phyloP scores from a whole-genome alignment of 2,888 invertebrate genomes.

The Leptinotarsa juncta region DNA sequence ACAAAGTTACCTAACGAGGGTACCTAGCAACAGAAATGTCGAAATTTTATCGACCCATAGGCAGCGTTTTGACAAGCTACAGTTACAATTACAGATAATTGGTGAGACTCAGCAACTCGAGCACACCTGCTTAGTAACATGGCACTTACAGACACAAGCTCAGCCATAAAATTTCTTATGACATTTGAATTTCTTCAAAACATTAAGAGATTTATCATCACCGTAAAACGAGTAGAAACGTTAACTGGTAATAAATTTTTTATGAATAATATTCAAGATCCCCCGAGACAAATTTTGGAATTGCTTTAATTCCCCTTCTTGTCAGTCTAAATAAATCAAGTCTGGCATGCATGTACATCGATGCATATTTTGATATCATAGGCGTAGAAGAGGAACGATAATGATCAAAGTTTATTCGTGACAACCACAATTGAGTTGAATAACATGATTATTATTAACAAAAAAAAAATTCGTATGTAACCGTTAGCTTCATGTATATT shows the following conservation, averaged over 20 bases:
- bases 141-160: conserved; percentile 7
- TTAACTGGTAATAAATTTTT: conserved; percentile 38
- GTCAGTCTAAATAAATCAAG: conserved; percentile 49
- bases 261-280: conserved; percentile 42
- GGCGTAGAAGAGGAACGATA: conserved; percentile 12
- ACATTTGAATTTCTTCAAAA: conserved; percentile 33
- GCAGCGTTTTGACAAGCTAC: conserved; percentile 29
- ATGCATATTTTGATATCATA: conserved; percentile 53
- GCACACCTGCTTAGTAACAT: conserved; percentile 29
- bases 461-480: no score
- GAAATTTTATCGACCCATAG: conserved; percentile 27
- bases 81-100: conserved; percentile 37
- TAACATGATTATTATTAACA: no score
- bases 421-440: no score
- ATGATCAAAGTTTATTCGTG: background rate
- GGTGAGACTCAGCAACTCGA: conserved; percentile 22
- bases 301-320: conserved; percentile 43
- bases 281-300: conserved; percentile 45
- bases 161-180: conserved; percentile 36
- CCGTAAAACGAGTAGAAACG: conserved; percentile 29
- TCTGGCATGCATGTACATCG: conserved; percentile 41
- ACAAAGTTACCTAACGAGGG: background rate
- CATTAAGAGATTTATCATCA: conserved; percentile 38
- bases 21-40: background rate
- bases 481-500: no score